Evolutionary conservation across 23 tunicate species (phyloP).

Genomic region (Halocynthia aurantium): DNA sequence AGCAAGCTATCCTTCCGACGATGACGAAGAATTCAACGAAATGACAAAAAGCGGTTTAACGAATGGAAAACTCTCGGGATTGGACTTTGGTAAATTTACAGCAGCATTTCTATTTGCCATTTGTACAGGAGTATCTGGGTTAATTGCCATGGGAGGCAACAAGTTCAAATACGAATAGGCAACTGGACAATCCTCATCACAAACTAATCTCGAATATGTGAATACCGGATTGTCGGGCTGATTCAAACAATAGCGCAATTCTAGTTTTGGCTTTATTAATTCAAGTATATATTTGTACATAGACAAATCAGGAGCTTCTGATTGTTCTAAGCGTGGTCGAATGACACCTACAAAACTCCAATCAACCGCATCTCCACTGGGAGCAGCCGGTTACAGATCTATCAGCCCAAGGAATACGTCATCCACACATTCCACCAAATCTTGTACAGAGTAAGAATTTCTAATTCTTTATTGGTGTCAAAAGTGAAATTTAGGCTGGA

Average conservation of each 20-base stretch:
- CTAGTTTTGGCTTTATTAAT: too few relatives aligned
- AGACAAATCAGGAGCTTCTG: too few relatives aligned
- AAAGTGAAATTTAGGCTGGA: too few relatives aligned
- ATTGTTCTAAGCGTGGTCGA: conserved; percentile 4
- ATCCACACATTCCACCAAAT: not conserved
- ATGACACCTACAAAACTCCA: conserved; percentile 9
- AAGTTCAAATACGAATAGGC: too few relatives aligned
- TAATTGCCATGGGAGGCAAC: too few relatives aligned
- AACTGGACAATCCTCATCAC: too few relatives aligned
- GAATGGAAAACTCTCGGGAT: conserved; percentile 41
- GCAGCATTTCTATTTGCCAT: too few relatives aligned
- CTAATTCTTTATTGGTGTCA: not conserved
- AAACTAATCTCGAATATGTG: too few relatives aligned
- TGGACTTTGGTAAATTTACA: not conserved
- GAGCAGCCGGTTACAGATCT: conserved; percentile 70
- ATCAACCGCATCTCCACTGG: conserved; percentile 51
- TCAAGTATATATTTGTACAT: too few relatives aligned
- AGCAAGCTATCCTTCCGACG: conserved; percentile 22
- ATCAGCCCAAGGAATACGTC: conserved; percentile 71
- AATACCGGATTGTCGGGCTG: too few relatives aligned
- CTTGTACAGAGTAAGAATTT: conserved; percentile 5
- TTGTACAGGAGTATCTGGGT: too few relatives aligned
- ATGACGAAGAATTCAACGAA: conserved; percentile 53
- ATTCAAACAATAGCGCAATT: too few relatives aligned
- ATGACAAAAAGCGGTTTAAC: conserved; percentile 7